These are phyloP conservation scores for Metallyticus violacea DNA, from an alignment of 2,888 invertebrate genomes.

Conservation along the genomic window DNA sequence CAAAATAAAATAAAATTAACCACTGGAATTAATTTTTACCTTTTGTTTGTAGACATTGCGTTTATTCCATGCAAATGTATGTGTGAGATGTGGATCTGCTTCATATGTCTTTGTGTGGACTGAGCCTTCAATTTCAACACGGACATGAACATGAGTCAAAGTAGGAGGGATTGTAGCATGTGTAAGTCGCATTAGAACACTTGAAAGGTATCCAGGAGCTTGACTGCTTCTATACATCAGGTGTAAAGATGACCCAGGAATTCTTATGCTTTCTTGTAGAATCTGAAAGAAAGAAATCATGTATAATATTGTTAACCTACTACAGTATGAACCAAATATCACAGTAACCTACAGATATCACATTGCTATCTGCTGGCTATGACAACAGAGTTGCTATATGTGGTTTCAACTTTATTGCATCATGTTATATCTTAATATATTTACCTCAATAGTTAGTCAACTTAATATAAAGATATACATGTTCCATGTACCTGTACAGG, in stretches of 20 bases:
- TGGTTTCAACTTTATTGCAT: too few species aligned
- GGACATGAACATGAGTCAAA: constrained; percentile 84
- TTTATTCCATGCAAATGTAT: constrained; percentile 97
- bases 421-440: too few species aligned
- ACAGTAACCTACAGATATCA: too few species aligned
- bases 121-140: constrained; percentile 90
- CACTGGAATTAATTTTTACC: constrained; percentile 47
- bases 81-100: constrained; percentile 91
- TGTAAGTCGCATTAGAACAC: constrained; percentile 86
- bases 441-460: too few species aligned
- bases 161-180: constrained; percentile 74
- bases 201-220: constrained; percentile 90
- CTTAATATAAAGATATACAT: too few species aligned
- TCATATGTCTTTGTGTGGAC: constrained; percentile 90
- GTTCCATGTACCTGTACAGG: too few species aligned
- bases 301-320: too few species aligned
- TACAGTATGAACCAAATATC: too few species aligned
- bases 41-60: constrained; percentile 96
- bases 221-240: constrained; percentile 95
- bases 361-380: too few species aligned
- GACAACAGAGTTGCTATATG: too few species aligned
- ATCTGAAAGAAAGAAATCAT: constrained; percentile 58
- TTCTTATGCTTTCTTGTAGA: constrained; percentile 91
- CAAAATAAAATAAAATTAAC: too few species aligned
- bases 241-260: constrained; percentile 90